Base-by-base conservation (phyloP, 1,140 invertebrate genomes). In the Cotesia chilonis region DNA sequence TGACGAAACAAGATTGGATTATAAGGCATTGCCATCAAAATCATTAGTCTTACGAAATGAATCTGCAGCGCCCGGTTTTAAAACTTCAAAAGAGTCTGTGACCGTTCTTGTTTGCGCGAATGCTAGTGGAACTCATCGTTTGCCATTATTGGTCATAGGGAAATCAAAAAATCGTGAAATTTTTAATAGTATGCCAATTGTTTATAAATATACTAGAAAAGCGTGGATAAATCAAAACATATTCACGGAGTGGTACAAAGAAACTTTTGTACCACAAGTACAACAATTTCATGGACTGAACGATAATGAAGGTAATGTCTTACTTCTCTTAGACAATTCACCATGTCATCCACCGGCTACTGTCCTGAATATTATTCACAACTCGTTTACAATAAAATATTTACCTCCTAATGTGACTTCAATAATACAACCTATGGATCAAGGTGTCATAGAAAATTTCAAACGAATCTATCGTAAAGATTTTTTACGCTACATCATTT, bases 391-490 rank as follows among this genome's bases (percentile, higher is more conserved):
- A 75, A 72, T 85, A 4, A 79, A 80, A 61, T 88, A 84, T 80
- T 78, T 88, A 41, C 87, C 87, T 63, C 77, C 83, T 60, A 88
- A 88, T 74, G 61, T 65, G 2, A 88, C 85, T 65, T 77, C 79
- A 6, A 77, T 85, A 68, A 68, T 88, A 17, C 87, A 89, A 76
- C 85, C 87, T 59, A 85, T 89, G 84, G 85, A 89, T 74, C 84
- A 87, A 77, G 84, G 83, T 61, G 80, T 89, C 20, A 88, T 88
- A 70, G 77, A 75, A 72, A 76, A 57, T 47, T 47, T 47, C 41
- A 47, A 47, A 47, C 41, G 41, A 9, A 9, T 47, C 41, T 47
- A 47, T 47, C 41, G 41, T 47, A 47, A 7, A 47, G 6, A 47
- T 6, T 47, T 47, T 7, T 10, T 7, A 9, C 6, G 41, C 10